These are phyloP conservation scores for Clanis bilineata DNA, from an alignment of 2,888 invertebrate species.

Conservation along the genomic window DNA sequence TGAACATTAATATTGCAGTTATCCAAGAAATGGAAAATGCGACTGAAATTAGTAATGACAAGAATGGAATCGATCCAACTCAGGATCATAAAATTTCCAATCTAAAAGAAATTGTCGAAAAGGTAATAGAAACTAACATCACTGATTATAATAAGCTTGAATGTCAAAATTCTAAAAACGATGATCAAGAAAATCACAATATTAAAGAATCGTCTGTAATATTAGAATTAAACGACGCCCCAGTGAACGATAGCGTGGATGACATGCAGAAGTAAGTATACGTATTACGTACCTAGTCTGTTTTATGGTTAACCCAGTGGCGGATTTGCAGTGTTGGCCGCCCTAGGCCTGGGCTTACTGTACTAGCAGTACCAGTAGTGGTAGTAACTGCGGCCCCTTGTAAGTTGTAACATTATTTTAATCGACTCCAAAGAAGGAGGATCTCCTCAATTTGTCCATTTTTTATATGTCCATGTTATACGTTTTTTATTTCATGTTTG, in stretches of 20 bases:
- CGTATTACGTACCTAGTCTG: not conserved
- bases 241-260: not conserved
- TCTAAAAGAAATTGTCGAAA: slow-evolving; percentile 61
- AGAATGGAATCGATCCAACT: slow-evolving; percentile 31
- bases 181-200: not conserved
- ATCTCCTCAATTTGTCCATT: too few species aligned
- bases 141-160: slow-evolving; percentile 22
- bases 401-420: too few species aligned
- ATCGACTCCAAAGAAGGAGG: too few species aligned
- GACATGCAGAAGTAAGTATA: not conserved
- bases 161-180: slow-evolving; percentile 14
- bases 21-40: slow-evolving; percentile 7
- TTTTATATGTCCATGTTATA: too few species aligned
- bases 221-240: not conserved
- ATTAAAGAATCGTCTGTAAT: not conserved
- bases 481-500: too few species aligned
- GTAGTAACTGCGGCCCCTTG: too few species aligned
- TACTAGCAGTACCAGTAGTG: too few species aligned
- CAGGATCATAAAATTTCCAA: slow-evolving; percentile 47
- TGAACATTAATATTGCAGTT: not conserved
- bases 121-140: slow-evolving; percentile 46
- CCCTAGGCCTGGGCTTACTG: too few species aligned
- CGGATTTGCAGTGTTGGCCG: too few species aligned
- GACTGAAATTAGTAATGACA: slow-evolving; percentile 35
- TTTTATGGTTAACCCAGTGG: too few species aligned